A percentile compares a stretch with the other conserved stretches of the same genome.
Evolutionary conservation across 1,140 invertebrate species (phyloP).

Genomic region (Drosophila teissieri): DNA sequence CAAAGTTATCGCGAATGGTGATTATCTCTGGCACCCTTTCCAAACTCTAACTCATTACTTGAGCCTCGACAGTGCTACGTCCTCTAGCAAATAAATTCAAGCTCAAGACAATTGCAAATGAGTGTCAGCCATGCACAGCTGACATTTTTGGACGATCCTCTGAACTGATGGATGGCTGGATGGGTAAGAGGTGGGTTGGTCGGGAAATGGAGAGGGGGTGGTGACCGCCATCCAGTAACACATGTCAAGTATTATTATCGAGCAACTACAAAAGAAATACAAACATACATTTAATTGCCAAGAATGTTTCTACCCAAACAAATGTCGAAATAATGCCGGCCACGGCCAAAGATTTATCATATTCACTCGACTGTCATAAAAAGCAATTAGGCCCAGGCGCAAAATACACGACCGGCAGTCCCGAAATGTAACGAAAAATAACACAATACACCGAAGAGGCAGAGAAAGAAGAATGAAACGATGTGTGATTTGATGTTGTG

Average conservation of each 20-base stretch:
- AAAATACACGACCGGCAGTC: conserved; percentile 66
- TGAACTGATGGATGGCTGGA: conserved; percentile 18
- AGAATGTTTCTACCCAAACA: conserved; percentile 76
- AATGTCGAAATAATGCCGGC: conserved; percentile 80
- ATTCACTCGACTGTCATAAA: conserved; percentile 82
- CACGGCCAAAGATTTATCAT: conserved; percentile 74
- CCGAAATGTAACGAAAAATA: conserved; percentile 68
- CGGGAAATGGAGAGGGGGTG: not conserved
- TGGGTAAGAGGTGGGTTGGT: conserved; percentile 2
- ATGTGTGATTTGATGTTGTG: conserved; percentile 73
- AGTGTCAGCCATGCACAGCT: conserved; percentile 68
- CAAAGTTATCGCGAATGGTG: not conserved
- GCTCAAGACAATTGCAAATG: conserved; percentile 71
- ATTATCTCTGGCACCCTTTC: not conserved
- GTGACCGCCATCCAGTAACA: conserved; percentile 51
- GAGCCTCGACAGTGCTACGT: conserved; percentile 11
- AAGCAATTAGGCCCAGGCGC: conserved; percentile 75
- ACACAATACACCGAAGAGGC: conserved; percentile 21
- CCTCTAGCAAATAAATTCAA: conserved; percentile 24
- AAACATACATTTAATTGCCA: conserved; percentile 75
- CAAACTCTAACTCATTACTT: conserved; percentile 41
- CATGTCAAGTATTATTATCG: conserved; percentile 68
- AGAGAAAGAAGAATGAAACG: conserved; percentile 54
- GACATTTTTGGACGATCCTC: conserved; percentile 50
- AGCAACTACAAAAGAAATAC: conserved; percentile 56